Percentiles rank a stretch among this genome's conserved stretches.
Evolutionary conservation across 2,888 invertebrate species (phyloP).

Genomic region (Ypsolopha sequella): DNA sequence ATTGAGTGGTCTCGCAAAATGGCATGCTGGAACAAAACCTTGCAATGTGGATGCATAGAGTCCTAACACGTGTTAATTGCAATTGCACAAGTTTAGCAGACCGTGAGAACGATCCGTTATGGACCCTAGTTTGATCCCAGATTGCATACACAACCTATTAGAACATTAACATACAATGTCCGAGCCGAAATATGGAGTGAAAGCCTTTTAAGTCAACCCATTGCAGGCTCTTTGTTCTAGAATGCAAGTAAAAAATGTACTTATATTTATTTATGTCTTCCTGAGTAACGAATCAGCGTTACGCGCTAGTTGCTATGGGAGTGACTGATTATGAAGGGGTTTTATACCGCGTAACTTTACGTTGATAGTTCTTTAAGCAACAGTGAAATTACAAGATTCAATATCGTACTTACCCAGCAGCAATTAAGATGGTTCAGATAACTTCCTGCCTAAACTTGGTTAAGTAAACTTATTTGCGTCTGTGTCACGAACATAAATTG

Average conservation of each 20-base stretch:
- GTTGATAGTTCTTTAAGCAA: not conserved
- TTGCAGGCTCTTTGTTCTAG: constrained; percentile 9
- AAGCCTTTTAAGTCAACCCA: constrained; percentile 15
- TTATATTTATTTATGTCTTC: not conserved
- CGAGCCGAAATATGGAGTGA: constrained; percentile 38
- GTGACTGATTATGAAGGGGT: not conserved
- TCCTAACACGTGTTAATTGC: constrained; percentile 6
- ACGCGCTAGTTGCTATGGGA: not conserved
- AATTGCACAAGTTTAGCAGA: constrained; percentile 15
- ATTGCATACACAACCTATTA: constrained; percentile 20
- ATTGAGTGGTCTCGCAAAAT: not conserved
- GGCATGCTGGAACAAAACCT: constrained; percentile 1
- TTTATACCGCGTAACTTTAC: not conserved
- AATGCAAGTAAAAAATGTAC: not conserved
- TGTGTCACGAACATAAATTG: not conserved
- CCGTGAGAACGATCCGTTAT: constrained; percentile 28
- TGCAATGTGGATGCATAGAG: constrained; percentile 2
- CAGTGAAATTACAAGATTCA: constrained; percentile 12
- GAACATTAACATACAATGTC: constrained; percentile 41
- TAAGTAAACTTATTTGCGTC: constrained; percentile 3
- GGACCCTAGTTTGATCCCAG: constrained; percentile 21
- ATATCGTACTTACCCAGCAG: constrained; percentile 30
- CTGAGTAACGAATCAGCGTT: not conserved
- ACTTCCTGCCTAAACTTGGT: constrained; percentile 10
- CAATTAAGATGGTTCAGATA: constrained; percentile 28